Percentiles rank a stretch among this genome's conserved stretches.
Conservation (phyloP, 2,113 vertebrate genomes). For the Cephalophus harveyi region DNA sequence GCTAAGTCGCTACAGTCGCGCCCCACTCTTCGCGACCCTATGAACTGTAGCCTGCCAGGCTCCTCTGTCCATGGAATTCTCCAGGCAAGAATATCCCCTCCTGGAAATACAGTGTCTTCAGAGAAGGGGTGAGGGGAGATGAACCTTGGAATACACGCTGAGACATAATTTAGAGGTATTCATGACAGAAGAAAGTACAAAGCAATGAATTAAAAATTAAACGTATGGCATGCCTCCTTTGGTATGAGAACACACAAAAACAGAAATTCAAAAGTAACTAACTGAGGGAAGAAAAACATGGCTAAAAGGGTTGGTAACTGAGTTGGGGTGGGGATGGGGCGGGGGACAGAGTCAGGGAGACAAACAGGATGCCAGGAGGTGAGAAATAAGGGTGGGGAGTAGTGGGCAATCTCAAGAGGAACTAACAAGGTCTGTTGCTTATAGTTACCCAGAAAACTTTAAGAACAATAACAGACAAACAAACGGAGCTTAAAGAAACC, state of each 20-base stretch:
- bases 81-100: neutral
- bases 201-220: neutral
- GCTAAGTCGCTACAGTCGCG: neutral
- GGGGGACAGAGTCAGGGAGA: conserved; percentile 61
- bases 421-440: conserved; percentile 72
- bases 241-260: neutral
- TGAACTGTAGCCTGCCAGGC: neutral
- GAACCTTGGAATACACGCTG: neutral
- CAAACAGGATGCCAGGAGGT: conserved; percentile 73
- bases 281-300: conserved; percentile 12
- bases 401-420: conserved; percentile 70
- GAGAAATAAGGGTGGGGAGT: conserved; percentile 74
- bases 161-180: neutral
- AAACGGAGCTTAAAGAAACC: neutral
- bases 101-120: neutral
- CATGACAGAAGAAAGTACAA: neutral
- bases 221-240: neutral
- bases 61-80: no score
- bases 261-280: neutral
- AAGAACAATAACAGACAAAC: conserved; percentile 65
- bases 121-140: neutral
- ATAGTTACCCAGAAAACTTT: conserved; percentile 67
- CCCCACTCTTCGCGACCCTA: neutral
- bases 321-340: conserved; percentile 39
- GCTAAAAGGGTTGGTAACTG: neutral